Base-by-base conservation (phyloP, 2,113 vertebrate species). In the Platycercus adscitus region DNA sequence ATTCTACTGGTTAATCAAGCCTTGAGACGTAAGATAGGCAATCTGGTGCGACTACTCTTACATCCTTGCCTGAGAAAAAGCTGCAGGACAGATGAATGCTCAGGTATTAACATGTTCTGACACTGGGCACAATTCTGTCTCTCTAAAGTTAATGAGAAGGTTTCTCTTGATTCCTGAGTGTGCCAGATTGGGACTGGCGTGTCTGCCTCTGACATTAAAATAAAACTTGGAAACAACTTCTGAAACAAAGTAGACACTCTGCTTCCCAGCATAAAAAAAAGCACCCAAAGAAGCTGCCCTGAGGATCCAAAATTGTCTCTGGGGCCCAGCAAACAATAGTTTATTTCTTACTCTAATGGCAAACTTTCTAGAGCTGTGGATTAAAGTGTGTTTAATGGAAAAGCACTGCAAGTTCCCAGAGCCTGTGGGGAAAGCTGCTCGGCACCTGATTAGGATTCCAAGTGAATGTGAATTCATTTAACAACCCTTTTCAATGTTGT, bases 401-500 rank as follows among this genome's bases (percentile, higher is more conserved):
- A 91, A 94, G 88, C 66, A 86, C 85, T 92, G 91, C 16, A 43
- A 93, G 20, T 94, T 97, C 92, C 91, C 90, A 91, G 63, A 79
- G 70, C 89, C 83, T 1, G 6, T 96, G 94, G 93, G 90, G 86
- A 90, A 39, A 93, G n/a, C 83, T 89, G 55, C 81, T 89, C 0
- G 3, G 83, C 85, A 94, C 91, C 96, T 96, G 84, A 94, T 92
- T 91, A 95, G 86, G 96, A 89, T 82, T 94, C 95, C 81, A 83
- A 92, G 49, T 80, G 92, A 86, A 84, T 91, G 44, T 77, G 91
- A 96, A 65, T 95, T 96, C 73, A 89, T 88, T 95, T 96, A 97
- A 98, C 94, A 87, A 1, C 89, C 66, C 85, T 60, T 97, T 96
- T 95, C 96, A 90, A 83, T 98, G 96, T 97, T 96, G 81, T 97